These are phyloP conservation scores for Crocallis elinguaria DNA, from an alignment of 2,888 invertebrate species.

Conservation along the genomic window DNA sequence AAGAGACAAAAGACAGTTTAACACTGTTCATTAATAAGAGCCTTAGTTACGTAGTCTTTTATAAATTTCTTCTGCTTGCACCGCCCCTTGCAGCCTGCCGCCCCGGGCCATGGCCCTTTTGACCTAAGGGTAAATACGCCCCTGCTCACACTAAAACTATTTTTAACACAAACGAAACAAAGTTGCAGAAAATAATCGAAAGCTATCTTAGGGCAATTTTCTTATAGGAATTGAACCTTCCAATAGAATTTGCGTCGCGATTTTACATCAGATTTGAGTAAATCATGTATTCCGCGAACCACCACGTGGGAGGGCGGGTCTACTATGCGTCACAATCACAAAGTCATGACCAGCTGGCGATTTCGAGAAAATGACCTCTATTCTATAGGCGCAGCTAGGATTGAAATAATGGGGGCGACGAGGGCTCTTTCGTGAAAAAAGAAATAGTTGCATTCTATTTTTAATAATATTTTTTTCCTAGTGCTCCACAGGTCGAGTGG, in stretches of 20 bases:
- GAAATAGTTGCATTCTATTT: no score
- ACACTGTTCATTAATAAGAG: no score
- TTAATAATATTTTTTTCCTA: no score
- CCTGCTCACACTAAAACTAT: background rate
- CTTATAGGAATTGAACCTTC: background rate
- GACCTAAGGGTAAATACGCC: no score
- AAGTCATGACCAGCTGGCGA: conserved; percentile 24
- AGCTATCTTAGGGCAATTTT: conserved; percentile 3
- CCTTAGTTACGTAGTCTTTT: no score
- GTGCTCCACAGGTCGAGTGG: no score
- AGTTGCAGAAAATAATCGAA: conserved; percentile 1
- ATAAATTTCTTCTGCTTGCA: no score
- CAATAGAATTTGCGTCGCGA: conserved; percentile 5
- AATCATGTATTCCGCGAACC: conserved; percentile 23
- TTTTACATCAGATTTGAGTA: conserved; percentile 21
- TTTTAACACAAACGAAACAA: background rate
- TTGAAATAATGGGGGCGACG: background rate
- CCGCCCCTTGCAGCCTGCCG: no score
- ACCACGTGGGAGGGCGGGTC: conserved; percentile 18
- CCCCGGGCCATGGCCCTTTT: no score
- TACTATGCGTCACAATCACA: conserved; percentile 27
- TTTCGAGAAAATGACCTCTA: conserved; percentile 26
- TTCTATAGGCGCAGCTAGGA: background rate
- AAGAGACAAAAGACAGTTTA: no score
- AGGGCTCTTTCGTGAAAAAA: no score